Evolutionary conservation across 2,113 vertebrate species (phyloP).

Genomic region (Tragulus kanchil): DNA sequence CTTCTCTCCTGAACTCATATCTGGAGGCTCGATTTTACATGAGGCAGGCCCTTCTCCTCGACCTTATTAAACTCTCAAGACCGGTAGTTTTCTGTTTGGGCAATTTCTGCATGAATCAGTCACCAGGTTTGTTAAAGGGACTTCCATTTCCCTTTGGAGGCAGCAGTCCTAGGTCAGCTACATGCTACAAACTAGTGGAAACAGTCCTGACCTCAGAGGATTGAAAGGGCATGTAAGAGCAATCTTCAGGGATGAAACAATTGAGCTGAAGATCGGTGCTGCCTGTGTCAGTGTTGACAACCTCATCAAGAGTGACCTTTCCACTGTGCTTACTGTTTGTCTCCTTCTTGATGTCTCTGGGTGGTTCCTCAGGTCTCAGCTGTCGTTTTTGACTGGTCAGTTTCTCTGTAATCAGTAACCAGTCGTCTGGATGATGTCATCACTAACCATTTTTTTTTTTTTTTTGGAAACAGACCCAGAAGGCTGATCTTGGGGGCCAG

Average conservation of each 20-base stretch:
- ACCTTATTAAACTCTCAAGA: not conserved
- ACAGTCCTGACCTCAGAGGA: not conserved
- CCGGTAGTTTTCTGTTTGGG: not conserved
- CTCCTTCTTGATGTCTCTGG: slow-evolving; percentile 94
- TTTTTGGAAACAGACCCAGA: slow-evolving; percentile 94
- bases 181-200: not conserved
- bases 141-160: not conserved
- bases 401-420: slow-evolving; percentile 95
- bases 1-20: not conserved
- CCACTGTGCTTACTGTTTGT: slow-evolving; percentile 95
- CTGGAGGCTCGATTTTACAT: not conserved
- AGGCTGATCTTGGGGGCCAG: slow-evolving; percentile 94
- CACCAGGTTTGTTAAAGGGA: not conserved
- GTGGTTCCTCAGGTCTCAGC: slow-evolving; percentile 90
- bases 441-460: slow-evolving; percentile 92
- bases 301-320: slow-evolving; percentile 90
- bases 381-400: slow-evolving; percentile 81
- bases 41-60: not conserved
- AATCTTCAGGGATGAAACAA: not conserved
- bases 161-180: not conserved
- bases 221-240: not conserved
- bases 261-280: slow-evolving; percentile 84
- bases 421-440: slow-evolving; percentile 95
- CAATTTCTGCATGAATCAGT: not conserved
- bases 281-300: slow-evolving; percentile 89